Percentiles rank a stretch among this genome's conserved stretches.
phyloP scores from a whole-genome alignment of 2,888 invertebrate species.

The Girardia tigrina region DNA sequence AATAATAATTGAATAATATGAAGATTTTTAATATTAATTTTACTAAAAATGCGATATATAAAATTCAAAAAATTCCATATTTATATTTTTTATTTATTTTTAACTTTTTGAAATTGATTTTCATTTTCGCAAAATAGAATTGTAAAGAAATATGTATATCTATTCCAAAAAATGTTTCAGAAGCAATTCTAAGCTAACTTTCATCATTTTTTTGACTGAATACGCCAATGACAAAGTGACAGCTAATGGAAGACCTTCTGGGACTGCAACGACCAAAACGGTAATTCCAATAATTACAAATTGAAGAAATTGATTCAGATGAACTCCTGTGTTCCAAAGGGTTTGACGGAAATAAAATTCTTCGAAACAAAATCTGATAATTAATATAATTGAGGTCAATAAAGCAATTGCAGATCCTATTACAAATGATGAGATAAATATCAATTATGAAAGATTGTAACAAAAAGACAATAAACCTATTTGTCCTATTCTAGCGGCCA shows the following conservation, averaged over 20 bases:
- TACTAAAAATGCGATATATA: too few species aligned
- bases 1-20: too few species aligned
- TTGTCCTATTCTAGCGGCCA: background rate
- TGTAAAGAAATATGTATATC: too few species aligned
- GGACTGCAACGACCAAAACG: slow-evolving; percentile 94
- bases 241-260: slow-evolving; percentile 92
- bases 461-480: background rate
- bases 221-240: slow-evolving; percentile 95
- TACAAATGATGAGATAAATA: background rate
- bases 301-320: slow-evolving; percentile 79
- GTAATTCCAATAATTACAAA: slow-evolving; percentile 99
- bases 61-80: too few species aligned
- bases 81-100: too few species aligned
- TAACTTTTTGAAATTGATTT: too few species aligned
- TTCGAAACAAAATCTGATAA: background rate
- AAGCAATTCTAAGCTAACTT: too few species aligned
- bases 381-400: background rate
- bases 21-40: too few species aligned
- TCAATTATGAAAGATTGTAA: background rate
- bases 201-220: slow-evolving; percentile 61
- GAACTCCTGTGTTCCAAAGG: slow-evolving; percentile 55
- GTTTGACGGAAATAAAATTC: slow-evolving; percentile 58
- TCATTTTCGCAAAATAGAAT: too few species aligned
- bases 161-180: too few species aligned
- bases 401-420: background rate